A percentile compares a stretch with the other conserved stretches of the same genome.
These are phyloP conservation scores for Mystacornis crossleyi DNA, from an alignment of 2,113 vertebrate genomes.

Conservation along the genomic window DNA sequence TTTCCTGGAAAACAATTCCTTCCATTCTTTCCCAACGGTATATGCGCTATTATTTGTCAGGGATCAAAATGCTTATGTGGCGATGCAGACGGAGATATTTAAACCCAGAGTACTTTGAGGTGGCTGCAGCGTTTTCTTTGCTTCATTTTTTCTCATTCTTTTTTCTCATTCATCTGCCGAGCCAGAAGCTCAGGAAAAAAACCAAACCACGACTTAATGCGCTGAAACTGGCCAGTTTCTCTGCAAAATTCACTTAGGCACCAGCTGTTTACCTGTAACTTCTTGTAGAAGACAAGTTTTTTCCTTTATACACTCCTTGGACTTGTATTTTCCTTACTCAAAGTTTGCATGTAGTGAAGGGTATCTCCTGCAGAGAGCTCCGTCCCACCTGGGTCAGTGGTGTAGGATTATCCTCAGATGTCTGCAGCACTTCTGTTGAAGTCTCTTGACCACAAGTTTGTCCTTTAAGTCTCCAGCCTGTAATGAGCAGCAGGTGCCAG, in stretches of 20 bases:
- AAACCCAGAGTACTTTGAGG: background rate
- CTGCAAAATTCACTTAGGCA: background rate
- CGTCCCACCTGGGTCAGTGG: background rate
- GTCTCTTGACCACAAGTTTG: background rate
- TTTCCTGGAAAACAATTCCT: conserved; percentile 38
- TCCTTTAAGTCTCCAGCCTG: background rate
- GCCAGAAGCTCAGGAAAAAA: background rate
- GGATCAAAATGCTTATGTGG: background rate
- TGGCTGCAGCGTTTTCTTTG: background rate
- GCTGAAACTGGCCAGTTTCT: background rate
- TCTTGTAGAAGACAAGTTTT: background rate
- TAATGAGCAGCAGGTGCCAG: background rate
- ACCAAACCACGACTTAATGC: background rate
- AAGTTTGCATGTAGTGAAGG: background rate
- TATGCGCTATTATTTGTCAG: background rate
- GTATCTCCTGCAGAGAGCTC: background rate
- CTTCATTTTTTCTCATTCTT: background rate
- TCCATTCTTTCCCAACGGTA: background rate
- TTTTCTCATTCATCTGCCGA: background rate
- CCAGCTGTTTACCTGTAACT: background rate
- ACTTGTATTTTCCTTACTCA: background rate
- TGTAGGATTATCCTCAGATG: background rate
- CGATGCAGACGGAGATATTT: background rate
- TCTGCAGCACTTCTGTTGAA: background rate
- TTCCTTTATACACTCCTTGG: background rate